Evolutionary conservation across 2,113 vertebrate species (phyloP), one percentile per base, ranked within the genome.

Genomic region (Arenaria interpres): DNA sequence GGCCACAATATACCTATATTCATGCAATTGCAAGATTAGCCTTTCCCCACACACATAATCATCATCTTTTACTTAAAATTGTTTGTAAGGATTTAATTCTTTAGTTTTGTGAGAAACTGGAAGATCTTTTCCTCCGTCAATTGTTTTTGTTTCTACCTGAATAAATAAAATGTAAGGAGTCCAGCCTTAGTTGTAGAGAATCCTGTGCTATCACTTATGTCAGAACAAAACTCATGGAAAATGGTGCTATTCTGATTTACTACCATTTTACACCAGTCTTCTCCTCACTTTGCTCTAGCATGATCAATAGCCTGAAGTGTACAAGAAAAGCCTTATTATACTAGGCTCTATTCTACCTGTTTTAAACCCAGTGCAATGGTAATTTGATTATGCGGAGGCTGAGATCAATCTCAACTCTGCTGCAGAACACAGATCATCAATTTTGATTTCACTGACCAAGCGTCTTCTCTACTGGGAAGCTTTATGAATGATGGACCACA

Each of bases 401-500:
- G 69, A 93, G 62, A 95, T 97, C 95, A 96, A 89, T 95, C 94
- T 97, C 87, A 97, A 87, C 74, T 35, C 90, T 95, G 77, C 74
- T 91, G 39, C 64, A 95, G 89, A 93, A 74, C 80, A 88, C 89
- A 96, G 77, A 96, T 92, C 94, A 94, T 95, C 89, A 95, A 94
- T 97, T 96, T 93, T 90, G 64, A 90, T 96, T 95, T 97, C 83
- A 94, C 92, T 96, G 95, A 93, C 86, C 87, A 90, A 95, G 90
- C 53, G 2, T 32, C 66, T 95, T 90, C 69, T 75, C 64, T 87
- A 27, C 45, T 68, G 64, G 71, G 80, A 90, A 91, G 84, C 86
- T 88, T 93, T 93, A 95, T 93, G 94, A 97, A 95, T 96, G 93
- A 95, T 97, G 92, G 90, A 93, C 88, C 92, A 95, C 95, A 96